Evolutionary conservation across 2,888 invertebrate species (phyloP).

Genomic region (Operophtera brumata): DNA sequence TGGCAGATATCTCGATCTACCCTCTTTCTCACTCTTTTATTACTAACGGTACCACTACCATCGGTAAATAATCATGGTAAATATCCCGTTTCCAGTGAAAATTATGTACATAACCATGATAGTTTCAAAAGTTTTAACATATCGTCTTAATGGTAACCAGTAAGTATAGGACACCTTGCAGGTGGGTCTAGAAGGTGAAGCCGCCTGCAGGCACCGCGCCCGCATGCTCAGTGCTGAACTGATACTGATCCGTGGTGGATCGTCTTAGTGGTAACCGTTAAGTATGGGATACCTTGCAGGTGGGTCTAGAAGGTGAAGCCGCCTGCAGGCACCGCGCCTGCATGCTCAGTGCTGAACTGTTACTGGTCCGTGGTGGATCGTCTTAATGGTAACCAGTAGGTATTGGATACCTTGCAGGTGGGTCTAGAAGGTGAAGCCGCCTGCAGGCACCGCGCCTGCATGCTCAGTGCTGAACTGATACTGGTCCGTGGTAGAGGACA

Average conservation of each 20-base stretch:
- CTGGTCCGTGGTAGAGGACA: slow-evolving; percentile 87
- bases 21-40: too few species aligned
- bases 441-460: slow-evolving; percentile 86
- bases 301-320: slow-evolving; percentile 89
- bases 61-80: too few species aligned
- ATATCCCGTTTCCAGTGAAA: too few species aligned
- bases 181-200: slow-evolving; percentile 88
- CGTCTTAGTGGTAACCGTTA: too few species aligned
- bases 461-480: slow-evolving; percentile 87
- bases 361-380: slow-evolving; percentile 86
- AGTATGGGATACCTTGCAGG: slow-evolving; percentile 25
- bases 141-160: too few species aligned
- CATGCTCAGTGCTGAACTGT: slow-evolving; percentile 85
- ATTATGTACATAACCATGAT: too few species aligned
- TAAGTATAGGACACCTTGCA: slow-evolving; percentile 25
- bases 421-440: slow-evolving; percentile 90
- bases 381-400: too few species aligned
- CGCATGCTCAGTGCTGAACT: slow-evolving; percentile 86
- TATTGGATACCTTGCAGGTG: slow-evolving; percentile 21
- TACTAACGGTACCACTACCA: too few species aligned
- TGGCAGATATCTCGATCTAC: too few species aligned
- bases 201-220: slow-evolving; percentile 89
- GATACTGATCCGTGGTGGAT: slow-evolving; percentile 87
- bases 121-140: too few species aligned
- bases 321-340: slow-evolving; percentile 88